Percentiles rank a stretch among this genome's conserved stretches.
These are phyloP conservation scores for Epistrophe eligans DNA, from an alignment of 2,888 invertebrate species.

Conservation along the genomic window DNA sequence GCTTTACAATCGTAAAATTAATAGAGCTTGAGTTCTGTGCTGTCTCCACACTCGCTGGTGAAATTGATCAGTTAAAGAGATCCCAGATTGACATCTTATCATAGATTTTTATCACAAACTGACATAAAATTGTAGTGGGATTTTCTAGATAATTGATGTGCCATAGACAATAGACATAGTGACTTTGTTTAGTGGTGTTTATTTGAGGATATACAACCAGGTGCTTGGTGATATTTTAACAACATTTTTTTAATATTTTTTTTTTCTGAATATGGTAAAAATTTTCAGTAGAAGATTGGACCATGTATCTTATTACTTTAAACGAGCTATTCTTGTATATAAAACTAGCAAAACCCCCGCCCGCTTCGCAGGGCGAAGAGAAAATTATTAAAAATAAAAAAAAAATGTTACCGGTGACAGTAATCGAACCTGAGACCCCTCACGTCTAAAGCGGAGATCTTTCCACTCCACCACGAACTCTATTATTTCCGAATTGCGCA, in stretches of 20 bases:
- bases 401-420: too few relatives aligned
- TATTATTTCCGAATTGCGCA: too few relatives aligned
- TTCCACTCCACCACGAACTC: too few relatives aligned
- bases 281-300: too few relatives aligned
- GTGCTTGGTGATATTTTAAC: not conserved
- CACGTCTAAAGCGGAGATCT: too few relatives aligned
- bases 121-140: conserved; percentile 38
- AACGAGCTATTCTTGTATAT: too few relatives aligned
- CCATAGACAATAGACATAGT: not conserved
- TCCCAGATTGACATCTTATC: conserved; percentile 56
- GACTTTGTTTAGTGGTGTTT: not conserved
- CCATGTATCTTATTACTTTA: too few relatives aligned
- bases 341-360: too few relatives aligned
- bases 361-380: too few relatives aligned
- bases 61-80: conserved; percentile 51
- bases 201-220: not conserved
- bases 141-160: conserved; percentile 40
- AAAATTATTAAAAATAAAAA: too few relatives aligned
- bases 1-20: conserved; percentile 70
- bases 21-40: conserved; percentile 30
- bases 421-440: too few relatives aligned
- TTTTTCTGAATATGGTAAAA: too few relatives aligned
- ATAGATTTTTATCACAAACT: conserved; percentile 41
- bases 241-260: not conserved
- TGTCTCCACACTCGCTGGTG: not conserved